Evolutionary conservation across 2,888 invertebrate genomes (phyloP).

Genomic region (Eupithecia subfuscata): DNA sequence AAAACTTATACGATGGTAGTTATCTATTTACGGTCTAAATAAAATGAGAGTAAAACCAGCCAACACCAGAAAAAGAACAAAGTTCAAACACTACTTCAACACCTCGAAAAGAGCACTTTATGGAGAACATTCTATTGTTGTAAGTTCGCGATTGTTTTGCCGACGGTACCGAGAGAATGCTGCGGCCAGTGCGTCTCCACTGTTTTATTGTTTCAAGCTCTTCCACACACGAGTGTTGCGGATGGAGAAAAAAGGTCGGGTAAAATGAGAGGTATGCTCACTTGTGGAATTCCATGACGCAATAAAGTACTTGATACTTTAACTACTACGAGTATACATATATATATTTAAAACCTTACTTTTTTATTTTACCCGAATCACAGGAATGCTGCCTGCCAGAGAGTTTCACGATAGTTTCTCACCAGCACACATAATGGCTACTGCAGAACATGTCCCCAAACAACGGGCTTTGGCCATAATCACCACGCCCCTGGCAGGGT

Average conservation of each 20-base stretch:
- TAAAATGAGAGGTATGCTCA: too few species aligned
- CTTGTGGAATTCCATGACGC: too few species aligned
- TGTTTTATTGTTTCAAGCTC: slow-evolving; percentile 47
- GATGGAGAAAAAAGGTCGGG: not conserved
- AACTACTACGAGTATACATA: too few species aligned
- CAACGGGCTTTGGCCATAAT: too few species aligned
- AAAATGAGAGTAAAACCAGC: not conserved
- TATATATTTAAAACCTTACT: too few species aligned
- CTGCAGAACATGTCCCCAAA: too few species aligned
- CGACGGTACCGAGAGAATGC: slow-evolving; percentile 36
- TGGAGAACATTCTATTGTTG: slow-evolving; percentile 18
- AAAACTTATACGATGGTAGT: not conserved
- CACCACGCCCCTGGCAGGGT: too few species aligned
- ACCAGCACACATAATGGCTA: too few species aligned
- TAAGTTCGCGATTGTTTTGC: slow-evolving; percentile 42
- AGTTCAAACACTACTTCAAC: not conserved
- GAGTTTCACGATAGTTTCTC: not conserved
- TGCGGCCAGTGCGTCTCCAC: slow-evolving; percentile 44
- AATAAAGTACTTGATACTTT: too few species aligned
- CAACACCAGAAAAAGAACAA: not conserved
- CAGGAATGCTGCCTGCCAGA: not conserved
- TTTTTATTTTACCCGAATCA: not conserved
- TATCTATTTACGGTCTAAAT: not conserved
- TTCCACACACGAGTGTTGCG: slow-evolving; percentile 38
- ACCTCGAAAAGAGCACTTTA: slow-evolving; percentile 21